Evolutionary conservation across 2,797 vertebrate genomes (phyloP).

Genomic region (Halcyon chelicuti): DNA sequence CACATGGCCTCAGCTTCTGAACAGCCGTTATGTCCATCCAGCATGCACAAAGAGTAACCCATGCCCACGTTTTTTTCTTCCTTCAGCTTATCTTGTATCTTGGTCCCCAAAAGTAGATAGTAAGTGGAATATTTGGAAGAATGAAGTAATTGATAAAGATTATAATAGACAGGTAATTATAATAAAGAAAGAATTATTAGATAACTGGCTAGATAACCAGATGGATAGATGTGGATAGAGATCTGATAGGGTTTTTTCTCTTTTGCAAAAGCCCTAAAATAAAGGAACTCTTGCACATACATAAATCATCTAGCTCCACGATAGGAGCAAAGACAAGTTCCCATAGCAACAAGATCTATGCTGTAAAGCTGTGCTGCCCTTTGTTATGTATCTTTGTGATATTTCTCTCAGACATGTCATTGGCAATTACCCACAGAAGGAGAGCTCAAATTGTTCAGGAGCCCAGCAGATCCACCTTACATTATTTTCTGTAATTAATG

Average conservation of each 20-base stretch:
- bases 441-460: slow-evolving; percentile 75
- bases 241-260: slow-evolving; percentile 57
- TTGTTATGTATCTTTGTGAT: slow-evolving; percentile 81
- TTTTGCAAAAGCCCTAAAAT: slow-evolving; percentile 69
- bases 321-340: slow-evolving; percentile 77
- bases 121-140: slow-evolving; percentile 20
- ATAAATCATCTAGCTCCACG: slow-evolving; percentile 76
- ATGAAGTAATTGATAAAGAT: slow-evolving; percentile 34
- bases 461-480: slow-evolving; percentile 74
- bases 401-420: slow-evolving; percentile 79
- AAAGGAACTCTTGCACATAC: slow-evolving; percentile 76
- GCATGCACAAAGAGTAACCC: neutral
- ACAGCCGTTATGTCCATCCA: neutral
- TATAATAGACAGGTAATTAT: slow-evolving; percentile 66
- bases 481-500: slow-evolving; percentile 79
- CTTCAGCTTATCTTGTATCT: neutral
- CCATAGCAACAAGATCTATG: slow-evolving; percentile 80
- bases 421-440: slow-evolving; percentile 78
- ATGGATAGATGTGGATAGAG: slow-evolving; percentile 47
- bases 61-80: neutral
- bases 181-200: slow-evolving; percentile 71
- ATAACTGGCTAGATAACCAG: slow-evolving; percentile 44
- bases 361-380: slow-evolving; percentile 76
- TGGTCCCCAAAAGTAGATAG: neutral
- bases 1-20: neutral